These are phyloP conservation scores for Sturmia bella DNA, from an alignment of 2,888 invertebrate genomes.

Conservation along the genomic window DNA sequence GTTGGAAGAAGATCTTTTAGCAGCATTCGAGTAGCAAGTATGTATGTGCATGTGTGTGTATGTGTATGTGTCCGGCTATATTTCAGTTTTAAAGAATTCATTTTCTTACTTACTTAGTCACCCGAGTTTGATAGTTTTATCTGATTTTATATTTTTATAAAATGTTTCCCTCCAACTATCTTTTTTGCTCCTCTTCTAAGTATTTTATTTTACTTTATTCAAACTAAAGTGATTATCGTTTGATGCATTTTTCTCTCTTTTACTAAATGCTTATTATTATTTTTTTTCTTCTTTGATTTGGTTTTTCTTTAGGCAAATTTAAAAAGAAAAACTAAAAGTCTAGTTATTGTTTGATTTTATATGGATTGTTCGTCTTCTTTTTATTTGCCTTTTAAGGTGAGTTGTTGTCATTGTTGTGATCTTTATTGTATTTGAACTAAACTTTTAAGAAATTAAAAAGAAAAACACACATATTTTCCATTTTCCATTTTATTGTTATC, in stretches of 20 bases:
- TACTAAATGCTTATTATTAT: constrained; percentile 12
- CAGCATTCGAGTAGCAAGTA: not conserved
- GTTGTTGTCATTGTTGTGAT: constrained; percentile 37
- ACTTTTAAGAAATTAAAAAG: constrained; percentile 18
- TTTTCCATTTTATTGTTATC: not conserved
- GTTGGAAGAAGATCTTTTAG: constrained; percentile 9
- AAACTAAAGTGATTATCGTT: constrained; percentile 61
- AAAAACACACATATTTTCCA: not conserved
- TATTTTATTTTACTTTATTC: constrained; percentile 2
- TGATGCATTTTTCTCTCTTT: constrained; percentile 58
- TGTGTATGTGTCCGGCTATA: not conserved
- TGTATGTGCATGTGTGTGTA: not conserved
- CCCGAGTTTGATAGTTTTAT: constrained; percentile 64
- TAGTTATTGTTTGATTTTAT: constrained; percentile 55
- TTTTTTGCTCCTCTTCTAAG: constrained; percentile 28
- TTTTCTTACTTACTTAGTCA: constrained; percentile 64
- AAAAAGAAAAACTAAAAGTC: constrained; percentile 28
- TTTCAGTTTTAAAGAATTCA: constrained; percentile 19
- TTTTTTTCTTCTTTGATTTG: not conserved
- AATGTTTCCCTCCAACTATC: constrained; percentile 33
- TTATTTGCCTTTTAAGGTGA: constrained; percentile 25
- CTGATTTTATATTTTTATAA: constrained; percentile 58
- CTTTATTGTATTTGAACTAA: constrained; percentile 41
- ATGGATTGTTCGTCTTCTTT: constrained; percentile 50
- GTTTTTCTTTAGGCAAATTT: constrained; percentile 16